Evolutionary conservation across 2,797 vertebrate genomes (phyloP).

Genomic region (Avahi laniger): DNA sequence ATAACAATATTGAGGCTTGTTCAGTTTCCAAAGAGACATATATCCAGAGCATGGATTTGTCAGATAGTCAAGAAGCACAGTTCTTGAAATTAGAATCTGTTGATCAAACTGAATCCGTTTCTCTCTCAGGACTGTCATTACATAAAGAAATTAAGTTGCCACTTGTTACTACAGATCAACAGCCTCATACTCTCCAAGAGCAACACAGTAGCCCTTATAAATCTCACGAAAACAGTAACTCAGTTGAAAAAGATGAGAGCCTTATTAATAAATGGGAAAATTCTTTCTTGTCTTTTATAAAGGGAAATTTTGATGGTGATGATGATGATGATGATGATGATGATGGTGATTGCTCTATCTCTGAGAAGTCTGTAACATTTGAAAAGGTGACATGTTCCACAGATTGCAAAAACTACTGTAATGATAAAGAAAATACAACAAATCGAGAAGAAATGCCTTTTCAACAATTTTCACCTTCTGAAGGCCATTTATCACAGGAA

Average conservation of each 20-base stretch:
- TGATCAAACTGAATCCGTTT: slow-evolving; percentile 48
- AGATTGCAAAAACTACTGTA: slow-evolving; percentile 32
- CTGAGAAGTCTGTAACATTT: slow-evolving; percentile 33
- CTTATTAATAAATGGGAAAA: neutral
- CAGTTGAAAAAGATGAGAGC: slow-evolving; percentile 25
- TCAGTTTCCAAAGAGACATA: neutral
- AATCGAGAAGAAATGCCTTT: slow-evolving; percentile 45
- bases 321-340: neutral
- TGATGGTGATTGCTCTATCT: neutral
- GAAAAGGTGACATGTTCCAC: slow-evolving; percentile 38
- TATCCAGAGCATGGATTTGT: neutral
- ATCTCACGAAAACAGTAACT: neutral
- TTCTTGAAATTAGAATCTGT: slow-evolving; percentile 21
- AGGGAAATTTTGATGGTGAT: neutral
- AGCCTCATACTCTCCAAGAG: neutral
- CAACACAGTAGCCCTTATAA: neutral
- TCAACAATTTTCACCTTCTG: slow-evolving; percentile 59
- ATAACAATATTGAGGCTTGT: neutral
- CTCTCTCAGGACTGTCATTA: slow-evolving; percentile 45
- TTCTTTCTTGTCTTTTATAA: slow-evolving; percentile 33
- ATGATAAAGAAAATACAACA: slow-evolving; percentile 5
- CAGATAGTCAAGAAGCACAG: slow-evolving; percentile 30
- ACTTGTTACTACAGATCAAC: slow-evolving; percentile 38
- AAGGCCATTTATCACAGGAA: slow-evolving; percentile 64
- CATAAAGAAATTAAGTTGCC: slow-evolving; percentile 39